A percentile compares a stretch with the other conserved stretches of the same genome.
phyloP scores from a whole-genome alignment of 2,888 invertebrate genomes.

The Tetranychus piercei region DNA sequence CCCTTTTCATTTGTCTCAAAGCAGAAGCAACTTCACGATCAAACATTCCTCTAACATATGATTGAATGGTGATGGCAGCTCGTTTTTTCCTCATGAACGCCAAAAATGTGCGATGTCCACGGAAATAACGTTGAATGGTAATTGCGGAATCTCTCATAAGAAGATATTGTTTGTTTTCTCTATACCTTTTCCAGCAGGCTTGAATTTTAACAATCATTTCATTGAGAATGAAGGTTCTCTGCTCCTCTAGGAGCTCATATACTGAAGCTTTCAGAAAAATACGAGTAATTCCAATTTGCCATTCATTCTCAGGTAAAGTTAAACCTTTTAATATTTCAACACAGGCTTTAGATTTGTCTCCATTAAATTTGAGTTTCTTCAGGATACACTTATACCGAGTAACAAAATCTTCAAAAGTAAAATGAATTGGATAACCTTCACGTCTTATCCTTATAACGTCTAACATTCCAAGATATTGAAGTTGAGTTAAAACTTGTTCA shows the following conservation, averaged over 20 bases:
- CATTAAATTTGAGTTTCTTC: neutral
- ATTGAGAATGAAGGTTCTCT: slow-evolving; percentile 48
- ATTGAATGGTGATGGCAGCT: slow-evolving; percentile 63
- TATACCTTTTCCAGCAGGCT: slow-evolving; percentile 49
- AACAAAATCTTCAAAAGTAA: slow-evolving; percentile 55
- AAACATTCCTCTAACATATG: slow-evolving; percentile 64
- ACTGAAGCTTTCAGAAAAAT: slow-evolving; percentile 60
- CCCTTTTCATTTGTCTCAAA: slow-evolving; percentile 49
- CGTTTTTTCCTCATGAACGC: slow-evolving; percentile 59
- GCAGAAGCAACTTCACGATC: slow-evolving; percentile 59
- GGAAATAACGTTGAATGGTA: slow-evolving; percentile 61
- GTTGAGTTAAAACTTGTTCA: slow-evolving; percentile 61
- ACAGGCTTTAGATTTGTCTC: slow-evolving; percentile 13
- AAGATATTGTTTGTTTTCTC: slow-evolving; percentile 47
- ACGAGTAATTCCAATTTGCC: slow-evolving; percentile 70
- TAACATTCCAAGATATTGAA: slow-evolving; percentile 75
- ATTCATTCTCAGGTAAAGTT: slow-evolving; percentile 52
- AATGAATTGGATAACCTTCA: slow-evolving; percentile 72
- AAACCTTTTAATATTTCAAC: slow-evolving; percentile 43
- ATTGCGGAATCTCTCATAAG: slow-evolving; percentile 48
- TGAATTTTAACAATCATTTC: slow-evolving; percentile 55
- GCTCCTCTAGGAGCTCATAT: slow-evolving; percentile 65
- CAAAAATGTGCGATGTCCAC: slow-evolving; percentile 64
- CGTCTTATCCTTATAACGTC: slow-evolving; percentile 76
- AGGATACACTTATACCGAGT: slow-evolving; percentile 50